These are phyloP conservation scores for Helicoverpa zea DNA, from an alignment of 1,140 invertebrate genomes.

Conservation along the genomic window DNA sequence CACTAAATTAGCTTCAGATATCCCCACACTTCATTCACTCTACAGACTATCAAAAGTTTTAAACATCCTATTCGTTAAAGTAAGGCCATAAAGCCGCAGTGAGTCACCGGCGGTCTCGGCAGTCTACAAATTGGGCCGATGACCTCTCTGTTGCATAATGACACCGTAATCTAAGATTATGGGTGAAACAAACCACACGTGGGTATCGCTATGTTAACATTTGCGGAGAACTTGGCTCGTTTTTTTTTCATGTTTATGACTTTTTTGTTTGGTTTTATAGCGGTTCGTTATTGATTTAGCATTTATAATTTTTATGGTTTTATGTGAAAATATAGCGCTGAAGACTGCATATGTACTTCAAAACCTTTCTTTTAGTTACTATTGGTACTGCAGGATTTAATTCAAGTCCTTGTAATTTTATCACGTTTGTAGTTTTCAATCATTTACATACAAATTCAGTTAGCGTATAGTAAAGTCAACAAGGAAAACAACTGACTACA, in stretches of 20 bases:
- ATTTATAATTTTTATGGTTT: background rate
- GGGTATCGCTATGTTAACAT: background rate
- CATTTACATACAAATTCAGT: too few relatives aligned
- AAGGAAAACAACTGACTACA: too few relatives aligned
- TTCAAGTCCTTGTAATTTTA: too few relatives aligned
- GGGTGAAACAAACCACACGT: constrained; percentile 30
- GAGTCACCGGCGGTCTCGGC: constrained; percentile 33
- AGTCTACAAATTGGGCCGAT: constrained; percentile 60
- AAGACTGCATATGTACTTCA: too few relatives aligned
- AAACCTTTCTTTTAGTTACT: too few relatives aligned
- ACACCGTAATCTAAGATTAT: constrained; percentile 38
- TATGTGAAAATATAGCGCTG: background rate
- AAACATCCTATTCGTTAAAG: background rate
- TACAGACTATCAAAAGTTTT: background rate
- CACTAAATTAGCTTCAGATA: constrained; percentile 4
- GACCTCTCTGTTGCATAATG: constrained; percentile 65
- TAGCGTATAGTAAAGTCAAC: too few relatives aligned
- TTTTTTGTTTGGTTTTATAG: background rate
- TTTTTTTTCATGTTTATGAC: background rate
- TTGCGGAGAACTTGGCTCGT: background rate
- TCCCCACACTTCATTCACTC: constrained; percentile 15
- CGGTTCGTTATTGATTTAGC: background rate
- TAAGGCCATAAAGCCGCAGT: constrained; percentile 29
- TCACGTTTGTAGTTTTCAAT: too few relatives aligned
- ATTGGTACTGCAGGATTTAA: too few relatives aligned